Evolutionary conservation across 2,797 vertebrate genomes (phyloP).

Genomic region (Rhinophrynus dorsalis): DNA sequence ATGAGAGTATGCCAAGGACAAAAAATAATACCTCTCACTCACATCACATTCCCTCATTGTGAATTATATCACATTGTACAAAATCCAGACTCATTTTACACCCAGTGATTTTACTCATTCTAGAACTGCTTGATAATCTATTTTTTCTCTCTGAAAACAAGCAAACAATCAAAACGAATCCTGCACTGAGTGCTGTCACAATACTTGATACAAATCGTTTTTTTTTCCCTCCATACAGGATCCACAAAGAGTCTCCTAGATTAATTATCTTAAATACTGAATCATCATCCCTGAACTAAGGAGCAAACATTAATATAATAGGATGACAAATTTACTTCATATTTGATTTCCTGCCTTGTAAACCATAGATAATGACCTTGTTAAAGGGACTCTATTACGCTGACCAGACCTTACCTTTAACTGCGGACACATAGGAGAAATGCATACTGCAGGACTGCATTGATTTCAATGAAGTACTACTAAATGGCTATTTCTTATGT

Average conservation of each 20-base stretch:
- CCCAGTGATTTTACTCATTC: constrained; percentile 19
- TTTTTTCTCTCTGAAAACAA: constrained; percentile 8
- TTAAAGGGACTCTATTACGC: too few relatives aligned
- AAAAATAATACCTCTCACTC: too few relatives aligned
- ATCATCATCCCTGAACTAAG: constrained; percentile 8
- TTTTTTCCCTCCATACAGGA: background rate
- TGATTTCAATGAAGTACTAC: too few relatives aligned
- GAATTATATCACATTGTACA: constrained; percentile 30
- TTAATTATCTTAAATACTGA: constrained; percentile 19
- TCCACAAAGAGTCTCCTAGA: constrained; percentile 12
- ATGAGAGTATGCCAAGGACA: too few relatives aligned
- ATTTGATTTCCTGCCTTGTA: constrained; percentile 19
- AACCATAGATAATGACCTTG: constrained; percentile 46
- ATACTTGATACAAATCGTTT: constrained; percentile 8
- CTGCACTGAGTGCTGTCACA: constrained; percentile 15
- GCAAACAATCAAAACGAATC: constrained; percentile 18
- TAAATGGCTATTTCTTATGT: too few relatives aligned
- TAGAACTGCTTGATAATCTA: constrained; percentile 21
- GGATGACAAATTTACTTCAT: constrained; percentile 26
- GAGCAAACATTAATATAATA: constrained; percentile 20
- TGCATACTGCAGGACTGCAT: too few relatives aligned
- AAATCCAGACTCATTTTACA: constrained; percentile 18
- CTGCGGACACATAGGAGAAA: too few relatives aligned
- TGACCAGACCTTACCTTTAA: too few relatives aligned
- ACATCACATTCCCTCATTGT: constrained; percentile 16